Conservation (phyloP, 2,888 invertebrate genomes). For the Clepsis dumicolana region DNA sequence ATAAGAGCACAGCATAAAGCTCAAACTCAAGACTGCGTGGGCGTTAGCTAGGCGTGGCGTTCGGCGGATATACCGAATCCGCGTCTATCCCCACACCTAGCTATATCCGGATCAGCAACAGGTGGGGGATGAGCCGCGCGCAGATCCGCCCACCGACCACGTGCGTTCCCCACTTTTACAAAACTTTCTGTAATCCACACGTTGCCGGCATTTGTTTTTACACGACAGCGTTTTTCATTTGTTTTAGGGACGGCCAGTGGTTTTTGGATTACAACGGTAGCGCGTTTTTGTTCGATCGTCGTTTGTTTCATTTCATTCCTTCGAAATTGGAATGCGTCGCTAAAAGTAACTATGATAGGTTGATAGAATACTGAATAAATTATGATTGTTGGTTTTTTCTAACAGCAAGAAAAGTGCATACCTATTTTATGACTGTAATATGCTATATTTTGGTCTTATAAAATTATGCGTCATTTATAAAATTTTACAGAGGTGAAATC, state of each 20-base stretch:
- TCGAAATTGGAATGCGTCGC: neutral
- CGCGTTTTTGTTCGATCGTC: neutral
- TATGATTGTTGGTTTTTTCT: neutral
- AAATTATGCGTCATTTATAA: no score
- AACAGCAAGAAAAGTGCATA: no score
- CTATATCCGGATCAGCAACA: slow-evolving; percentile 79
- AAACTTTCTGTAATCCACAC: slow-evolving; percentile 12
- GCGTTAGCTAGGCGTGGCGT: slow-evolving; percentile 73
- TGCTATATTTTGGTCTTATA: no score
- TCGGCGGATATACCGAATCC: slow-evolving; percentile 64
- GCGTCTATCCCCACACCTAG: slow-evolving; percentile 38
- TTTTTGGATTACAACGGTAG: neutral
- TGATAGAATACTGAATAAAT: no score
- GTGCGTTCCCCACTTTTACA: slow-evolving; percentile 54
- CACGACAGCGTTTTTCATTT: neutral
- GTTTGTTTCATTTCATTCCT: neutral
- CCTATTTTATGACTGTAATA: no score
- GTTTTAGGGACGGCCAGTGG: neutral
- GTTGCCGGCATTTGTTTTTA: neutral
- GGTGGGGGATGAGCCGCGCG: slow-evolving; percentile 83
- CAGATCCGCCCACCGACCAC: slow-evolving; percentile 80
- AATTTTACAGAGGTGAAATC: no score
- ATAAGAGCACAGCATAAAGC: slow-evolving; percentile 7
- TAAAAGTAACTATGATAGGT: neutral
- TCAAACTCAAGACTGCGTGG: slow-evolving; percentile 45